Base-by-base conservation (phyloP, 2,113 vertebrate species). In the Microcebus murinus region DNA sequence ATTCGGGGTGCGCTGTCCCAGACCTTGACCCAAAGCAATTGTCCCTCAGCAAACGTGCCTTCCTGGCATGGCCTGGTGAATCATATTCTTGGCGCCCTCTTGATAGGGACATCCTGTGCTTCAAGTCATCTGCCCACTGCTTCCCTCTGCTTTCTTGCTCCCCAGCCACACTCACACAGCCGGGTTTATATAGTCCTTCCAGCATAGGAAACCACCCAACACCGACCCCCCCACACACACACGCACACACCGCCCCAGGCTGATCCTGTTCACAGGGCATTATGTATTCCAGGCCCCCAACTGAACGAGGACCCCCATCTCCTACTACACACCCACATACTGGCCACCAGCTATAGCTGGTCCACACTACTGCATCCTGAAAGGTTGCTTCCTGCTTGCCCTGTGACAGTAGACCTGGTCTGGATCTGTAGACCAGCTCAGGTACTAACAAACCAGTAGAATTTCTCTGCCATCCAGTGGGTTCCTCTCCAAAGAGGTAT, bases 341-440 rank as follows among this genome's bases (percentile, higher is more conserved):
- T 70, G 36, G 77, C 9, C 52, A 79, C 29, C 3, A 91, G 29
- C 23, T 89, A 50, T 65, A 36, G 25, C 39, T 50, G 63, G 15
- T 48, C 36, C 45, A 84, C 20, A 77, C 45, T 55, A 50, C 42
- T 31, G 4, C 82, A 36, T 20, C 42, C 76, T 57, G 14, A 31
- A 57, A 61, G 36, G 84, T 71, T 76, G 21, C n/a, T 91, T 88
- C 68, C 79, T 91, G 45, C 34, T 84, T 88, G 23, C 45, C 29
- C 25, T 82, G n/a, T 1, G 48, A 90, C 50, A 61, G 6, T 29
- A 29, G 67, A 57, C 57, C 57, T 74, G 1, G 45, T 80, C 6
- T n/a, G 25, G 6, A 36, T 94, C 52, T 68, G 7, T 8, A 80
- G 13, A 67, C 25, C 14, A 70, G n/a, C 61, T 57, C 6, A 52